Evolutionary conservation across 2,888 invertebrate species (phyloP).

Genomic region (Protula sp.): DNA sequence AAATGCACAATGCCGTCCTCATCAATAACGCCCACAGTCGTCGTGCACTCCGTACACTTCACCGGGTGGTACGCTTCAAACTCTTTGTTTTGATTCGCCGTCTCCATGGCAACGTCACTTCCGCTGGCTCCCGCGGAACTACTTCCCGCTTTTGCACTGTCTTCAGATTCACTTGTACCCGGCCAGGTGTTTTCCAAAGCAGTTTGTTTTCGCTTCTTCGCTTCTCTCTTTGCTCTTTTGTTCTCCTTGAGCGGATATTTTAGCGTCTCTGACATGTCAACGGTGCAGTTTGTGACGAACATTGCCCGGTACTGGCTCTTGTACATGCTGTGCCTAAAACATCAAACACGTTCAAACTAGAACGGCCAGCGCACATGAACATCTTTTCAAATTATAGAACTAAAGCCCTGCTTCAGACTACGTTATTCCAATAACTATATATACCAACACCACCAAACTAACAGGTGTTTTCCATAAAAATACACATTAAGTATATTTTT

Average conservation of each 20-base stretch:
- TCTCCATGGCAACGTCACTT: not conserved
- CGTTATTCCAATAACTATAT: no score
- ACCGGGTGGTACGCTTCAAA: constrained; percentile 57
- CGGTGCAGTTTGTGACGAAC: constrained; percentile 61
- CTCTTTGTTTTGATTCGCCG: not conserved
- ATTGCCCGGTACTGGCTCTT: constrained; percentile 61
- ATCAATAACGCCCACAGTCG: constrained; percentile 60
- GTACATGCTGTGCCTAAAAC: constrained; percentile 57
- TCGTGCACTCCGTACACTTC: constrained; percentile 57
- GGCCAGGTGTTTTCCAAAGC: not conserved
- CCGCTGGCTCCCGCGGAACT: not conserved
- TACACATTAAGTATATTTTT: no score
- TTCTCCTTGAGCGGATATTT: constrained; percentile 42
- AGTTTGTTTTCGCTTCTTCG: constrained; percentile 22
- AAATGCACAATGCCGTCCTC: constrained; percentile 61
- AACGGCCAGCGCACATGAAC: no score
- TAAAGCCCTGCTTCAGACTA: no score
- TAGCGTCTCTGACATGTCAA: constrained; percentile 48
- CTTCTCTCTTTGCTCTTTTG: constrained; percentile 33
- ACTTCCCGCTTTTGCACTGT: not conserved
- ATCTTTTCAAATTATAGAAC: no score
- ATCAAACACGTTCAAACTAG: constrained; percentile 3
- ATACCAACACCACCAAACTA: no score
- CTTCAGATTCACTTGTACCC: not conserved
- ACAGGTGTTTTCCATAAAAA: no score